Evolutionary conservation across 2,888 invertebrate genomes (phyloP).

Genomic region (Psococerastis gibbosa): DNA sequence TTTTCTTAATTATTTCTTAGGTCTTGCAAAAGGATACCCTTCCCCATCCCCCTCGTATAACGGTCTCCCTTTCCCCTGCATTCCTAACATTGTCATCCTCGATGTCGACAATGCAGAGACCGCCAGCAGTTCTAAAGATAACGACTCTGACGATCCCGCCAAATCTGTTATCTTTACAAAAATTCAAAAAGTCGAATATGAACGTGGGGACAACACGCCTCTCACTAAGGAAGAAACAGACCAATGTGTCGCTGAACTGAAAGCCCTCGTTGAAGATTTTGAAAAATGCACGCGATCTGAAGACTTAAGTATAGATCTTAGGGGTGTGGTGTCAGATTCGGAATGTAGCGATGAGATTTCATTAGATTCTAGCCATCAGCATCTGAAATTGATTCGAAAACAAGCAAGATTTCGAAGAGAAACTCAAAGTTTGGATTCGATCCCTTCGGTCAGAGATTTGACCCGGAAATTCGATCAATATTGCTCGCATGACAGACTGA

Average conservation of each 20-base stretch:
- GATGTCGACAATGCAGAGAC: background rate
- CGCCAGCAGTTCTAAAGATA: no score
- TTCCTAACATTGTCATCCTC: background rate
- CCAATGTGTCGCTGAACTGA: background rate
- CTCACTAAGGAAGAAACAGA: slow-evolving; percentile 2
- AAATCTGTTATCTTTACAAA: slow-evolving; percentile 1
- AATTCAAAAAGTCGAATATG: slow-evolving; percentile 1
- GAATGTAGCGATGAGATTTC: background rate
- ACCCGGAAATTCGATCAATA: background rate
- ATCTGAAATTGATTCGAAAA: background rate
- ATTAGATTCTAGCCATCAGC: background rate
- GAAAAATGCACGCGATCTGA: background rate
- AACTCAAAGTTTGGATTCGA: slow-evolving; percentile 4
- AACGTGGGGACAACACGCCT: background rate
- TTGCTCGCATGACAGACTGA: background rate
- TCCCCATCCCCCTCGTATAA: background rate
- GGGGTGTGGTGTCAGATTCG: slow-evolving; percentile 1
- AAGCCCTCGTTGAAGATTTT: slow-evolving; percentile 2
- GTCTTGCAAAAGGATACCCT: slow-evolving; percentile 8
- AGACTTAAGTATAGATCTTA: background rate
- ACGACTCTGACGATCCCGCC: slow-evolving; percentile 6
- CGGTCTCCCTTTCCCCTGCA: background rate
- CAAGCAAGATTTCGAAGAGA: background rate
- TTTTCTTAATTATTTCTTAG: no score
- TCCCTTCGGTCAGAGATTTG: slow-evolving; percentile 3